Evolutionary conservation across 2,888 invertebrate genomes (phyloP), one percentile per base, ranked within the genome.

Genomic region (Synergus japonicus): DNA sequence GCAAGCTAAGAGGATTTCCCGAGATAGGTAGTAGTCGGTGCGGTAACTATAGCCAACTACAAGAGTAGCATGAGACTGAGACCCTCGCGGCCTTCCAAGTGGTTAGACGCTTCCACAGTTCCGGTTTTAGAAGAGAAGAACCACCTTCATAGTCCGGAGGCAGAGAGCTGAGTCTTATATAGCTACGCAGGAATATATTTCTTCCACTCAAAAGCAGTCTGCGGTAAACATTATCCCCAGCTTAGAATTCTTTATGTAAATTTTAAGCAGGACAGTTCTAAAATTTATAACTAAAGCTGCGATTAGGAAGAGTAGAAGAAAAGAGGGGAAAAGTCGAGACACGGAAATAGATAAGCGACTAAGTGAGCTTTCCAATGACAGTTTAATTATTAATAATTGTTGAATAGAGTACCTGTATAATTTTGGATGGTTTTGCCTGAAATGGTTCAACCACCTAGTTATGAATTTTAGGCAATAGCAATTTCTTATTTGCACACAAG

Each of bases 1-100:
- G 84, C 83, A 83, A 83, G 85, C 87, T 90, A 90, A 89, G 91
- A 89, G 90, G 89, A 90, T 91, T 90, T 87, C 81, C 82, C 60
- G 54, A 79, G 78, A 77, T 77, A 67, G 80, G 22, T 22, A 22
- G 77, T 78, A 67, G 77, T 79, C 69, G 67, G 73, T 81, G 78
- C 65, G 78, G 77, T 79, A 80, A 80, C 80, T 79, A 77, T 29
- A 76, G 76, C 54, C 64, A 76, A 73, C 73, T 44, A 49, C 63
- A 49, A 29, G 60, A 44, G 58, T 22, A 76, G 79, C 65, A 60
- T 43, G 79, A 76, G 79, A 54, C 76, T 54, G 79, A 76, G 79
- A 63, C 76, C 46, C 73, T 49, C 76, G 78, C 29, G 77, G 73
- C 79, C 78, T 81, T 77, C 79, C 69, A 77, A 76, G 79, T 60